Evolutionary conservation across 2,888 invertebrate species (phyloP), one percentile per base, ranked within the genome.

Genomic region (Harpalus rubripes): DNA sequence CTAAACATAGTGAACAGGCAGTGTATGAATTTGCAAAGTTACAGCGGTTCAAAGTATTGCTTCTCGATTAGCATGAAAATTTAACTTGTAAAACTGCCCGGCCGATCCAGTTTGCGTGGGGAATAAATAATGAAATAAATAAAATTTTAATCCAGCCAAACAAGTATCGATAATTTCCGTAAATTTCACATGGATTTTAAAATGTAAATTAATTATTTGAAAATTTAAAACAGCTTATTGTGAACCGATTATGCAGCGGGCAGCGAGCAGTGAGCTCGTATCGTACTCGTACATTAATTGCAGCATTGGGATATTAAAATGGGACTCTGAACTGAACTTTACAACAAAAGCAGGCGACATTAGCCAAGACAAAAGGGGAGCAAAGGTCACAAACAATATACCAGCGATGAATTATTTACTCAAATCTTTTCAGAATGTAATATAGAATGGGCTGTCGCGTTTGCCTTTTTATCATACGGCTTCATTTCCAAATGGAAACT

Each of bases 221-320:
- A 52, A 52, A 52, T 52, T 52, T 10, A 12, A 52, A 52, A 52
- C 5, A 8, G 44, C 12, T 8, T 8, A 52, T 52, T 52, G 12
- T 52, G 44, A 8, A 12, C 44, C 10, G 44, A 52, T 52, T 52
- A 52, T 52, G 44, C 44, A 52, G 44, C 2, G 10, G 10, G 44
- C 10, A 22, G 22, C 22, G 22, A 3, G 44, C 10, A 22, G 22
- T 3, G 22, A 3, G 44, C 32, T 32, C 32, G 32, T 32, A 32
- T 32, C 32, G 6, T 5, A 32, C 32, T 32, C 32, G 6, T 32
- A 4, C 44, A 52, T 52, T 52, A 52, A 91, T 94, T 87, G 94
- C 94, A 85, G 94, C 94, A 52, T 44, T 68, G 12, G n/a, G 15
- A 68, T 44, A 74, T 74, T 74, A 74, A 74, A 74, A 74, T 74